phyloP scores from a whole-genome alignment of 1,140 invertebrate species.

The Tetramorium alpestre region DNA sequence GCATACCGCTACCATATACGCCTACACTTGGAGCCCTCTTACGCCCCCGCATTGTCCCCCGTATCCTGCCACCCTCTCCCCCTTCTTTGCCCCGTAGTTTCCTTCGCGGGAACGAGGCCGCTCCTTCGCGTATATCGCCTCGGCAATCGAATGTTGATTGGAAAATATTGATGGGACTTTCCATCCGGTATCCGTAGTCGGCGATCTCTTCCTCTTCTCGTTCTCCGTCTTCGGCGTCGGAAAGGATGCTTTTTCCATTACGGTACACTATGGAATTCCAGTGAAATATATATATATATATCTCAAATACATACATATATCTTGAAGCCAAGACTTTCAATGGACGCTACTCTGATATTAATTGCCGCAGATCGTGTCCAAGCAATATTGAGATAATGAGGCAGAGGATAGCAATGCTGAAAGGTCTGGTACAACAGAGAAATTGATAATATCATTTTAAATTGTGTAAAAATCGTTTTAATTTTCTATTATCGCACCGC shows the following conservation, averaged over 20 bases:
- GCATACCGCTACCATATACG: constrained; percentile 82
- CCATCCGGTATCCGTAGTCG: constrained; percentile 25
- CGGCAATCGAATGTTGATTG: constrained; percentile 83
- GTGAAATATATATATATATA: constrained; percentile 56
- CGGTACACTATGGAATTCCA: constrained; percentile 62
- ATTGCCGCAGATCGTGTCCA: constrained; percentile 9
- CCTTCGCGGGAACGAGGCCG: constrained; percentile 30
- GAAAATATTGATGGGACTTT: constrained; percentile 82
- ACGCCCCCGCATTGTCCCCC: constrained; percentile 28
- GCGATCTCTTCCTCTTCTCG: constrained; percentile 25
- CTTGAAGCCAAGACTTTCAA: not conserved
- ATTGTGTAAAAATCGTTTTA: not conserved
- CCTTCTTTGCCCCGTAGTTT: not conserved
- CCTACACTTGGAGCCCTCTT: constrained; percentile 71
- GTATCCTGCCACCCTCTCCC: not conserved
- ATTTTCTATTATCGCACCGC: not conserved
- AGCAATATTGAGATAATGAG: not conserved
- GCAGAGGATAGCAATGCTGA: not conserved
- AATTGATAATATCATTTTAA: not conserved
- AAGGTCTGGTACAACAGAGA: not conserved
- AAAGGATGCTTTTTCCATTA: constrained; percentile 64
- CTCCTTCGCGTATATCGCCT: constrained; percentile 44
- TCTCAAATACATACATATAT: constrained; percentile 17
- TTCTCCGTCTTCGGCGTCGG: constrained; percentile 11
- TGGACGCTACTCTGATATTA: constrained; percentile 37